A percentile compares a stretch with the other conserved stretches of the same genome.
Conservation (phyloP, 2,888 invertebrate genomes). For the Pseudanteris insignis region DNA sequence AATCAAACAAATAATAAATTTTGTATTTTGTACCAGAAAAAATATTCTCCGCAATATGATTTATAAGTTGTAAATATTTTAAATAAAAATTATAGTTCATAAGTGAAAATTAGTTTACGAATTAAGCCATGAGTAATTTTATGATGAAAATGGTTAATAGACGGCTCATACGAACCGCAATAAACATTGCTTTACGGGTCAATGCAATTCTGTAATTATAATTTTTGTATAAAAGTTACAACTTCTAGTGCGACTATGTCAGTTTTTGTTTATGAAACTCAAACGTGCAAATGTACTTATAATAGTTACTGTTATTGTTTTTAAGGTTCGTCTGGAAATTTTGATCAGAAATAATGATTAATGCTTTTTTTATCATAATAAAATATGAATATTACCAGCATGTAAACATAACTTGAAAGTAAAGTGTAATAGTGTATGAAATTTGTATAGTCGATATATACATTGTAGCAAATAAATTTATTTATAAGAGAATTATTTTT, state of each 20-base stretch:
- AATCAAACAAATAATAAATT: too few species aligned
- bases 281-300: conserved; percentile 17
- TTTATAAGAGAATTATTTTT: conserved; percentile 14
- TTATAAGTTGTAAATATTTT: conserved; percentile 35
- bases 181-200: conserved; percentile 23
- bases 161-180: conserved; percentile 14
- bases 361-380: conserved; percentile 23
- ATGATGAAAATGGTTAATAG: conserved; percentile 25
- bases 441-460: conserved; percentile 11
- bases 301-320: conserved; percentile 5
- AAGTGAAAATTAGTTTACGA: conserved; percentile 19
- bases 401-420: conserved; percentile 18
- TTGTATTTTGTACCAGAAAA: not conserved
- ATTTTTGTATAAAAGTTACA: conserved; percentile 34
- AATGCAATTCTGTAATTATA: conserved; percentile 44
- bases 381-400: conserved; percentile 21
- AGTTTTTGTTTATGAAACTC: conserved; percentile 1
- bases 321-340: not conserved
- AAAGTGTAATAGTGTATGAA: conserved; percentile 10
- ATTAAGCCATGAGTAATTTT: conserved; percentile 40
- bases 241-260: not conserved
- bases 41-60: not conserved
- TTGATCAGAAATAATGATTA: too few species aligned
- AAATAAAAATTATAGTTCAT: conserved; percentile 21
- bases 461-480: conserved; percentile 28